Percentiles rank a stretch among this genome's conserved stretches.
phyloP scores from a whole-genome alignment of 1,140 invertebrate species.

The honey bee (Apis mellifera) region DNA sequence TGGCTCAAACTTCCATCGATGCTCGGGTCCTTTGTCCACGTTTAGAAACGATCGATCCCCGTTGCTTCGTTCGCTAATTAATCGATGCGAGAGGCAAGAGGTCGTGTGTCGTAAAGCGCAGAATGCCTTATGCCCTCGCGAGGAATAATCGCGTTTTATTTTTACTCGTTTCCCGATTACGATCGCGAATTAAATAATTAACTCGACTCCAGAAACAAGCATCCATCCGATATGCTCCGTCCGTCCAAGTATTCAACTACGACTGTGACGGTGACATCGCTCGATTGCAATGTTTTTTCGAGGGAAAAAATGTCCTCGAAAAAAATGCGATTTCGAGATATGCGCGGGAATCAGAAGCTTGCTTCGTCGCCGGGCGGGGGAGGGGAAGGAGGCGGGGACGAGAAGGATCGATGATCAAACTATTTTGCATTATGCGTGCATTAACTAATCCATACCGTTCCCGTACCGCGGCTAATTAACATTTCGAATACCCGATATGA shows the following conservation, averaged over 20 bases:
- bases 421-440: background rate
- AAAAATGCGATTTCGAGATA: background rate
- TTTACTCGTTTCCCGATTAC: slow-evolving; percentile 6
- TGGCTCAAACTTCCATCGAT: background rate
- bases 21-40: background rate
- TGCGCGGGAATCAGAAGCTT: background rate
- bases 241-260: too few species aligned
- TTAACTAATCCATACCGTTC: background rate
- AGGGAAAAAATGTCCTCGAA: too few species aligned
- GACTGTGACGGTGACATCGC: too few species aligned
- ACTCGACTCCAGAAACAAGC: too few species aligned
- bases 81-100: background rate
- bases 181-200: too few species aligned
- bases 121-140: too few species aligned
- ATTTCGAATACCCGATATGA: slow-evolving; percentile 23
- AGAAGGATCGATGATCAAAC: background rate
- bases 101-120: too few species aligned
- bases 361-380: too few species aligned
- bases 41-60: slow-evolving; percentile 14
- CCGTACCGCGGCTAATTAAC: slow-evolving; percentile 18
- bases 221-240: too few species aligned
- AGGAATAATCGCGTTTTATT: slow-evolving; percentile 17
- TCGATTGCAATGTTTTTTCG: too few species aligned
- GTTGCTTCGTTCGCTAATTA: background rate
- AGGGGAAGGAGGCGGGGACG: background rate